Conservation (phyloP, 1,140 invertebrate species). For the Teleogryllus occipitalis region DNA sequence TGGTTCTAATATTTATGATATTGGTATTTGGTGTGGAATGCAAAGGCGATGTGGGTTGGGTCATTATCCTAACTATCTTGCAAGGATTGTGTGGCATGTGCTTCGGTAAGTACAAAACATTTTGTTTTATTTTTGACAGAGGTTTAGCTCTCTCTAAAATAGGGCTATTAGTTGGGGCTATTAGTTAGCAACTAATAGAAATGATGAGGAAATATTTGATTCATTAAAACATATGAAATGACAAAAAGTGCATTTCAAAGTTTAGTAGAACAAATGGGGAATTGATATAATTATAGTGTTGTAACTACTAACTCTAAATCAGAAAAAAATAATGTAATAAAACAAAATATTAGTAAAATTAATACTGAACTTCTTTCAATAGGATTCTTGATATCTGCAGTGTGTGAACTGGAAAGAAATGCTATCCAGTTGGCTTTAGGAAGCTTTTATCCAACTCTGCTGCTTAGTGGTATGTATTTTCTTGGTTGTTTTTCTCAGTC, state of each 20-base stretch:
- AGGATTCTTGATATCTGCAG: conserved; percentile 81
- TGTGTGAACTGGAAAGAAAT: conserved; percentile 81
- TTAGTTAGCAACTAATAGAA: too few species aligned
- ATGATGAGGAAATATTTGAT: too few species aligned
- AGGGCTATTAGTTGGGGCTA: too few species aligned
- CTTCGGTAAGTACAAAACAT: conserved; percentile 49
- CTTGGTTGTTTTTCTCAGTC: neutral
- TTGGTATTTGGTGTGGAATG: conserved; percentile 72
- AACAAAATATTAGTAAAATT: neutral
- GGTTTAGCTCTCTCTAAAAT: too few species aligned
- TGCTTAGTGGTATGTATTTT: conserved; percentile 51
- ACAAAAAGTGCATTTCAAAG: neutral
- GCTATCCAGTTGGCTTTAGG: conserved; percentile 89
- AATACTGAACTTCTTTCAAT: neutral
- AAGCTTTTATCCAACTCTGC: conserved; percentile 84
- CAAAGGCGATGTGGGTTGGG: conserved; percentile 64
- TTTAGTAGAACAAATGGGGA: neutral
- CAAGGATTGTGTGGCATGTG: conserved; percentile 90
- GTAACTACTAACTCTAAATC: neutral
- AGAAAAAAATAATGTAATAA: neutral
- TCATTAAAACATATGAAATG: too few species aligned
- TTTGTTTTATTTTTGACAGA: too few species aligned
- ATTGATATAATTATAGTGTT: neutral
- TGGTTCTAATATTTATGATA: conserved; percentile 79
- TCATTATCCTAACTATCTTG: conserved; percentile 66